Conservation (phyloP, 2,888 invertebrate species). For the Xanthorhoe spadicearia region DNA sequence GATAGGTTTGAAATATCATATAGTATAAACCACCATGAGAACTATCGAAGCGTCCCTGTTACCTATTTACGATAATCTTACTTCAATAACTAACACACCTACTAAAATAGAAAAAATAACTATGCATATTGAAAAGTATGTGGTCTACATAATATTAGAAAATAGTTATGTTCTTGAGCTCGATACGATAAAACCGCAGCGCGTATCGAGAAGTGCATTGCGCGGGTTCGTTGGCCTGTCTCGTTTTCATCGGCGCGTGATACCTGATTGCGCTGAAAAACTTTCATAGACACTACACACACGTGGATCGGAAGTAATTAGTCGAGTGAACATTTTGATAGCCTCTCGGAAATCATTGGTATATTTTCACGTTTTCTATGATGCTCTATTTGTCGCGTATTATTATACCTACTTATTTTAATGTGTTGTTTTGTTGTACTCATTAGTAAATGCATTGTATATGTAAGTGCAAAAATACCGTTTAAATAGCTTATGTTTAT, state of each 20-base stretch:
- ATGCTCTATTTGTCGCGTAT: slow-evolving; percentile 34
- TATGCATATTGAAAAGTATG: not conserved
- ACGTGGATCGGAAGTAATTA: slow-evolving; percentile 45
- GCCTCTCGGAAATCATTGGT: slow-evolving; percentile 28
- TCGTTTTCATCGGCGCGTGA: slow-evolving; percentile 76
- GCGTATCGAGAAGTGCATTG: slow-evolving; percentile 51
- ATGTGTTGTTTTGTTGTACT: slow-evolving; percentile 24
- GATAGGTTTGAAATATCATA: too few relatives aligned
- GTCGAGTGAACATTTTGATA: slow-evolving; percentile 42
- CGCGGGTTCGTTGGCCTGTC: slow-evolving; percentile 73
- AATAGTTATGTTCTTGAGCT: slow-evolving; percentile 14
- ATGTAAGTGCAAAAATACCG: not conserved
- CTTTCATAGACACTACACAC: slow-evolving; percentile 52
- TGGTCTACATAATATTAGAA: slow-evolving; percentile 22
- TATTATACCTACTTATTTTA: slow-evolving; percentile 33
- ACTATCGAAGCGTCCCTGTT: not conserved
- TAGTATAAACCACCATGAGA: too few relatives aligned
- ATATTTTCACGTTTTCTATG: slow-evolving; percentile 36
- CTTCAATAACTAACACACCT: not conserved
- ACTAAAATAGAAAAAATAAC: not conserved
- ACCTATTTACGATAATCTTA: not conserved
- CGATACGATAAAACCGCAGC: slow-evolving; percentile 36
- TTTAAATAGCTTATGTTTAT: not conserved
- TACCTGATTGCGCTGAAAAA: slow-evolving; percentile 66
- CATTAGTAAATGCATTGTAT: not conserved